Conservation (phyloP, 2,113 vertebrate species). For the Hymenochirus boettgeri region DNA sequence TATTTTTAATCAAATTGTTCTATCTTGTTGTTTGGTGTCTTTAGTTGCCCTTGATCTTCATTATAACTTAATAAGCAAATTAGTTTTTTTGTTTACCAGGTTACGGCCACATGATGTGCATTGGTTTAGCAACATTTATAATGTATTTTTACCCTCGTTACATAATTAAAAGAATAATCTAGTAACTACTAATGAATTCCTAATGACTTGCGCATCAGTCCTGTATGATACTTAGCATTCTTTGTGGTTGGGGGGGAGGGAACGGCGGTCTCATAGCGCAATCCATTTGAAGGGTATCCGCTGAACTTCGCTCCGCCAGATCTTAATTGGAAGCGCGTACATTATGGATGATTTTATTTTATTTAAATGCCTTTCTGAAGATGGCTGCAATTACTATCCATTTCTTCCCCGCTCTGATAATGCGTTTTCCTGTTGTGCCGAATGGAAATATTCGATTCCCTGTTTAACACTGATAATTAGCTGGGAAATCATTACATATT, state of each 20-base stretch:
- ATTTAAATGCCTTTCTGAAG: conserved; percentile 38
- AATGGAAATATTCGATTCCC: conserved; percentile 48
- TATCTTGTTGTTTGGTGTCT: too few species aligned
- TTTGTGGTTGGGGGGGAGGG: not conserved
- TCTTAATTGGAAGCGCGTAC: conserved; percentile 46
- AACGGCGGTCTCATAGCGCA: conserved; percentile 23
- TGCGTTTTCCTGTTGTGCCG: conserved; percentile 43
- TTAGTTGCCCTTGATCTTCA: too few species aligned
- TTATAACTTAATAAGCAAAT: too few species aligned
- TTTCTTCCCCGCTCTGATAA: conserved; percentile 44
- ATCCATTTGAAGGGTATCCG: conserved; percentile 20
- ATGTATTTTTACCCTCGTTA: too few species aligned
- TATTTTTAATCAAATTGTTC: too few species aligned
- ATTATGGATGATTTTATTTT: conserved; percentile 17
- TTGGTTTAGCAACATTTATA: too few species aligned
- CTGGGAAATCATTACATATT: too few species aligned
- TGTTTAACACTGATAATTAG: conserved; percentile 56
- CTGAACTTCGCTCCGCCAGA: conserved; percentile 22
- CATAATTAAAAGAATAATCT: not conserved
- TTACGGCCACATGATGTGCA: too few species aligned
- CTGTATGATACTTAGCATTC: conserved; percentile 35
- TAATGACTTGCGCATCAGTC: conserved; percentile 44
- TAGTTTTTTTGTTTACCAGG: too few species aligned
- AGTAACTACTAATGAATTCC: not conserved
- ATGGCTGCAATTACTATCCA: conserved; percentile 34